Base-by-base conservation (phyloP, 2,888 invertebrate genomes). In the Drosophila mimetica region DNA sequence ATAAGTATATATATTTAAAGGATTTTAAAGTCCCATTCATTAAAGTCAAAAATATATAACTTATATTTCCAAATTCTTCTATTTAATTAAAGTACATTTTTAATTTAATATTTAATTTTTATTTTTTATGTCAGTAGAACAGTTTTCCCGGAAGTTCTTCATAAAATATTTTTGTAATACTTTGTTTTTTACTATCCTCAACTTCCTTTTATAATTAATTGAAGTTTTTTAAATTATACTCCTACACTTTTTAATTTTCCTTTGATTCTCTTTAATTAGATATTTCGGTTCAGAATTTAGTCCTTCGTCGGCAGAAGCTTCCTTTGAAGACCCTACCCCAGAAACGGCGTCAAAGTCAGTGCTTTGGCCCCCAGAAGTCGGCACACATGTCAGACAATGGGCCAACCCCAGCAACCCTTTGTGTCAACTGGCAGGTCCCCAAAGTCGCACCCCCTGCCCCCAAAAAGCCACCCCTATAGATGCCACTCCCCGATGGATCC, bases 351-450 rank as follows among this genome's bases (percentile, higher is more conserved):
- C 32, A 39, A 58, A 58, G 58, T 41, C 39, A 32, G 39, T 20
- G 37, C 25, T 13, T 22, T 11, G 13, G 16, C 39, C 13, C 16
- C 4, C 9, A 28, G 25, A 42, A 44, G 46, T 28, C 28, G 28
- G 20, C 28, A 28, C 60, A 67, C 54, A 67, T 65, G 64, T 46
- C 67, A 53, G 36, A 32, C 64, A 44, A 44, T 36, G 67, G 66
- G n/a, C 42, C 44, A 25, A 32, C 67, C 53, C 22, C 54, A 42
- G 20, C 47, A 74, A 76, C 74, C 73, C 71, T 76, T 63, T 72
- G 80, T 42, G 80, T 57, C 69, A 67, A 71, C 63, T 64, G 39
- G 60, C 58, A 72, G 75, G 85, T 84, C 85, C 76, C 82, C 66
- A 70, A 75, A 83, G 86, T 55, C 65, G 44, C 46, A 20, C 37